Base-by-base conservation (phyloP, 2,113 vertebrate genomes). In the Pedionomus torquatus region DNA sequence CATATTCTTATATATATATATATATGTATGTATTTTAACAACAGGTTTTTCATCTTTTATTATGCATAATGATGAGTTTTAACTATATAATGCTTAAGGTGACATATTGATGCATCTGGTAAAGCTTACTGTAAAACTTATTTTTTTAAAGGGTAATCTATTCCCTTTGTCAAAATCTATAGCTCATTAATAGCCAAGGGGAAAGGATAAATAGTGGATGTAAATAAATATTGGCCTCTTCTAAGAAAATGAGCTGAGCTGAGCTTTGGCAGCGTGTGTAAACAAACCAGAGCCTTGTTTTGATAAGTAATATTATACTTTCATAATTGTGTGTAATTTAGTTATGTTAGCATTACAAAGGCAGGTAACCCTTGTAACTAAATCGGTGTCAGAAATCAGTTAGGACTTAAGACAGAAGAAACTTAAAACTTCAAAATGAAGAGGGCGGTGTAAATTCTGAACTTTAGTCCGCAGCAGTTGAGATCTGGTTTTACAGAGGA, bases 231-330 rank as follows among this genome's bases (percentile, higher is more conserved):
- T 87, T 79, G 55, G 12, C 65, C 79, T 85, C 48, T 72, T 89
- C 70, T 41, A 41, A 78, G 39, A 66, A 69, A 41, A 55, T 31
- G 13, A 95, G 41, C 51, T 61, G 13, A 95, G 41, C 51, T 61
- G 58, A 92, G 41, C 12, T 68, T 95, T 69, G 49, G 81, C 68
- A 88, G 65, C 18, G 6, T 37, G 17, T 48, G 30, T 71, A 90
- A 92, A 87, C 54, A 85, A 74, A 17, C 13, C 66, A 69, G 87
- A 81, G 30, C 51, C 48, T 86, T 5, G 2, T 54, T 95, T 86
- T 78, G 88, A 81, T 68, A 88, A 91, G 18, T 57, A 81, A 64
- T 65, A 80, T 30, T 94, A 48, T n/a, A 21, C 79, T 94, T 95
- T 91, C 48, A 81, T 93, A 60, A 74, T 89, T 54, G 83, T 74